Base-by-base conservation (phyloP, 1,140 invertebrate genomes). In the Tetramorium parvispinum region DNA sequence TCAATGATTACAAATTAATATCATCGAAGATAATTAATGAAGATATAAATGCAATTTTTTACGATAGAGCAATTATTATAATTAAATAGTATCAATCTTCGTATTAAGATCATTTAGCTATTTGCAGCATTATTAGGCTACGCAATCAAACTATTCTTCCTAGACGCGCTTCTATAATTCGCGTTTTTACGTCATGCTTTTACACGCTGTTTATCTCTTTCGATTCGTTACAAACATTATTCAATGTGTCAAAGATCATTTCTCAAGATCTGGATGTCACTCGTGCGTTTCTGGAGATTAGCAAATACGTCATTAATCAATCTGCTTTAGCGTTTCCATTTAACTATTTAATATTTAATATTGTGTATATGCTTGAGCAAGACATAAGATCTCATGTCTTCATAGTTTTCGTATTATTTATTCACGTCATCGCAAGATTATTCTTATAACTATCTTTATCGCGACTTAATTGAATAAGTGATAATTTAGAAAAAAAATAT, bases 301-400 rank as follows among this genome's bases (percentile, higher is more conserved):
- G 8, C 46, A 55, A 13, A 18, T 8, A 53, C 10, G 3, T 53
- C 27, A 53, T 53, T 21, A 73, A 73, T 55, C 70, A 53, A 37
- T 32, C 11, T 40, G 27, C 10, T 73, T 73, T 71, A 18, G 27
- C 16, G 37, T 55, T 27, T 73, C 8, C 7, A 51, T 75, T 59
- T 7, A 57, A n/a, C 37, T 43, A 24, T 59, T 59, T 27, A 27
- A 76, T n/a, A 11, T 63, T 77, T 77, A 24, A 76, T n/a, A 11
- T 77, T 77, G 63, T 61, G 18, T 24, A 3, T 2, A 11, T 24
- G 8, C 3, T 61, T 6, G n/a, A 57, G n/a, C 13, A n/a, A n/a
- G 7, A 2, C 32, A 4, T 18, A 18, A 76, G 4, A 76, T 59
- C 8, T 49, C 13, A 1, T 49, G 37, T 24, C 66, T 63, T 32